Percentiles rank a stretch among this genome's conserved stretches.
These are phyloP conservation scores for Albula goreensis DNA, from an alignment of 2,113 vertebrate genomes.

Conservation along the genomic window DNA sequence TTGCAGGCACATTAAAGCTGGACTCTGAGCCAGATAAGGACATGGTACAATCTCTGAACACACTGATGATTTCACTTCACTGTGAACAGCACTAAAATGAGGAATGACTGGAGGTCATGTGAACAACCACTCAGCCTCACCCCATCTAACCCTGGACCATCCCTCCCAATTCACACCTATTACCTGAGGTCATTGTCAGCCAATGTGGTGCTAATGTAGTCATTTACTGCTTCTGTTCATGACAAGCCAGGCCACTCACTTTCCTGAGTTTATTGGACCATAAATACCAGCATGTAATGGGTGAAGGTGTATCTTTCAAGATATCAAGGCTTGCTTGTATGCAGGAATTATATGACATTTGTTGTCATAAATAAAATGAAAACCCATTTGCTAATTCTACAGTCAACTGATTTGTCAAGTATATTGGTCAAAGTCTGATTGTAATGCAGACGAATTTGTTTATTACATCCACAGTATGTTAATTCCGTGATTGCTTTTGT, in stretches of 20 bases:
- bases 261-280: background rate
- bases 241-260: background rate
- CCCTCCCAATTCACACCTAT: conserved; percentile 17
- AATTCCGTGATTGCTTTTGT: background rate
- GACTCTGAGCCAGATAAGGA: background rate
- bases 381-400: background rate
- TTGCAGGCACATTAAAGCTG: background rate
- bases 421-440: background rate
- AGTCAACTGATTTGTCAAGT: background rate
- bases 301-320: background rate
- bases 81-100: conserved; percentile 3
- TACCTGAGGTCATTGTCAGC: conserved; percentile 12
- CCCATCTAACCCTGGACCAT: background rate
- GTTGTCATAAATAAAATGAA: background rate
- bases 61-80: background rate
- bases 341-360: background rate
- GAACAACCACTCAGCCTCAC: background rate
- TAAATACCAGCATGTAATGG: background rate
- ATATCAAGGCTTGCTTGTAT: no score
- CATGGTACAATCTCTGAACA: background rate
- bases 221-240: conserved; percentile 7
- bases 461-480: background rate
- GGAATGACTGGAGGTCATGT: background rate
- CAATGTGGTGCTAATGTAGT: conserved; percentile 7
- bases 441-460: background rate